Evolutionary conservation across 2,797 vertebrate genomes (phyloP), one percentile per base, ranked within the genome.

Genomic region (Apodemus agrarius): DNA sequence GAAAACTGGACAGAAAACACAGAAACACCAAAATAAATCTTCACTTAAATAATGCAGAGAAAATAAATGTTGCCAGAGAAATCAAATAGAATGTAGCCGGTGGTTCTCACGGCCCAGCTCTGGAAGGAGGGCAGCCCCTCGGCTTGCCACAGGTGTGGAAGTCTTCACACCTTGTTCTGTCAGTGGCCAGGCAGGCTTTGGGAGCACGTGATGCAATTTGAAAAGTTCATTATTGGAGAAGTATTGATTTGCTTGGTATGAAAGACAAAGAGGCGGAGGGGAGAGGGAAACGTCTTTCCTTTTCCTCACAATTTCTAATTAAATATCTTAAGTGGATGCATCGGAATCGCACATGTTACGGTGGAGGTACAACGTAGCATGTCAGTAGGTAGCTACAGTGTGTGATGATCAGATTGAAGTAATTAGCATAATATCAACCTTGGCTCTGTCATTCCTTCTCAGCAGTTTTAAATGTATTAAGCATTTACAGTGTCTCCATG

Each of bases 41-140:
- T 34, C 29, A 94, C 43, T 40, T 63, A 52, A 4, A 76, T 43
- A 75, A 90, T 31, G 21, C 54, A 54, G 14, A 79, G 80, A 52
- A 87, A 87, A 69, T 8, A 46, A 84, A 59, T 54, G 16, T 4
- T n/a, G 52, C 74, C 54, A 40, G 13, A 78, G 29, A 74, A 74
- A 34, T 63, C 61, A 89, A 52, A 65, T 26, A 79, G 72, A 93
- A 92, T 52, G 37, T 10, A 88, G 54, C 67, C 22, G 4, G n/a
- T 2, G 10, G 22, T 13, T 13, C 2, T 4, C 14, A 19, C n/a
- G 76, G 67, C 46, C 22, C 1, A 2, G 3, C 0, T 13, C 19
- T 26, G 40, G 46, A n/a, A 67, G 54, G 72, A 89, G 26, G 46
- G 11, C 59, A 80, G 21, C 31, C 29, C 17, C 13, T 34, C 37